Percentiles rank a stretch among this genome's conserved stretches.
Evolutionary conservation across 2,888 invertebrate genomes (phyloP).

Genomic region (Drosophila austrosaltans): DNA sequence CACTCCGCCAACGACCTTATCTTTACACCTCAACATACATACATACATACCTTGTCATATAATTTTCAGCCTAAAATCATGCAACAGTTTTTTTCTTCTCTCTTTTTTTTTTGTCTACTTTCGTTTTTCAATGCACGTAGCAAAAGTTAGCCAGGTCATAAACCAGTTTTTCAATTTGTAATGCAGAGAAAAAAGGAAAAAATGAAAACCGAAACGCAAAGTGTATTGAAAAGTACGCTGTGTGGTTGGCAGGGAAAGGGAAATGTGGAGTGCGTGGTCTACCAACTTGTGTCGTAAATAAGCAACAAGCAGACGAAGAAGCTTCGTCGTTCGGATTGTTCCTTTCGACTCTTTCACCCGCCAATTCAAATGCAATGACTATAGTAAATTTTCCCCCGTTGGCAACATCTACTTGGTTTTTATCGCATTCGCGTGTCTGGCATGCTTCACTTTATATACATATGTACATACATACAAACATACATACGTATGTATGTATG

Average conservation of each 20-base stretch:
- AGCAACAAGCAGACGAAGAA: constrained; percentile 42
- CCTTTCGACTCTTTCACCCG: constrained; percentile 25
- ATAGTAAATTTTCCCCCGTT: constrained; percentile 56
- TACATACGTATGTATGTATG: constrained; percentile 24
- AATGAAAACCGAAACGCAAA: not conserved
- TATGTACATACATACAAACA: constrained; percentile 3
- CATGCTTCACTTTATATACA: constrained; percentile 61
- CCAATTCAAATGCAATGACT: constrained; percentile 45
- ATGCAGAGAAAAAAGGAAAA: constrained; percentile 41
- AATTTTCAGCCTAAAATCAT: constrained; percentile 67
- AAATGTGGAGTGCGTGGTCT: constrained; percentile 7
- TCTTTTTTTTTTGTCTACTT: constrained; percentile 27
- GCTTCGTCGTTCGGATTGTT: not conserved
- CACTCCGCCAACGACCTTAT: not conserved
- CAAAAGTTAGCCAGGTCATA: constrained; percentile 73
- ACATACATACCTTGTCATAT: constrained; percentile 34
- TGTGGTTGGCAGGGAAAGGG: not conserved
- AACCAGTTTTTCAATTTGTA: constrained; percentile 71
- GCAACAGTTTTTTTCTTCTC: constrained; percentile 59
- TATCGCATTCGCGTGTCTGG: constrained; percentile 74
- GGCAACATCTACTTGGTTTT: constrained; percentile 45
- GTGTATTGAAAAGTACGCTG: constrained; percentile 24
- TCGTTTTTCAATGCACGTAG: constrained; percentile 66
- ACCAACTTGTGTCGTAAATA: constrained; percentile 63
- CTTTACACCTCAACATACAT: constrained; percentile 16